A percentile compares a stretch with the other conserved stretches of the same genome.
Evolutionary conservation across 2,113 vertebrate genomes (phyloP).

Genomic region (Burhinus bistriatus): DNA sequence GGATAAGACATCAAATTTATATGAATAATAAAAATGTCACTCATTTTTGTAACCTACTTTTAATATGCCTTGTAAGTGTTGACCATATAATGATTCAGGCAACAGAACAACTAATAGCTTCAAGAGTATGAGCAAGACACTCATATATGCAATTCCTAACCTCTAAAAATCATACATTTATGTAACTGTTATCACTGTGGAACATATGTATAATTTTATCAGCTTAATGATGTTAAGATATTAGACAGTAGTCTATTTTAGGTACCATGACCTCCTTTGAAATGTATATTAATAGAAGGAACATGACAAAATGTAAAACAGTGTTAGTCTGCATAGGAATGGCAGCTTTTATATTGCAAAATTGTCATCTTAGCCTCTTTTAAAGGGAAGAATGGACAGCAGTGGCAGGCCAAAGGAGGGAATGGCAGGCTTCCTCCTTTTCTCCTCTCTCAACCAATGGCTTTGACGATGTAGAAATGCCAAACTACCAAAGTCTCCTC

Average conservation of each 20-base stretch:
- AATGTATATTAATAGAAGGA: conserved; percentile 3
- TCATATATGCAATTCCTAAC: neutral
- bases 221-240: neutral
- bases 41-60: neutral
- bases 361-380: neutral
- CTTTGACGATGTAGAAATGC: neutral
- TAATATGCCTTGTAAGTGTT: neutral
- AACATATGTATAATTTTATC: conserved; percentile 20
- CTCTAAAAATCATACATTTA: neutral
- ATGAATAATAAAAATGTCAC: neutral
- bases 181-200: neutral
- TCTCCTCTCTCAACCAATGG: neutral
- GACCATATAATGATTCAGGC: neutral
- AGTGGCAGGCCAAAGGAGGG: neutral
- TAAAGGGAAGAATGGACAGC: neutral
- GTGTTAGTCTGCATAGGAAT: neutral
- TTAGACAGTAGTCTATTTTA: conserved; percentile 21
- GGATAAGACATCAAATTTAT: neutral
- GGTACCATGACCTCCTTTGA: neutral
- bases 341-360: neutral
- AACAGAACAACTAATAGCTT: neutral
- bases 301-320: neutral
- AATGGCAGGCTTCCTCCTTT: neutral
- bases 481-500: neutral
- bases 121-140: neutral